Evolutionary conservation across 2,888 invertebrate species (phyloP), one percentile per base, ranked within the genome.

Genomic region (Campoplex capitator): DNA sequence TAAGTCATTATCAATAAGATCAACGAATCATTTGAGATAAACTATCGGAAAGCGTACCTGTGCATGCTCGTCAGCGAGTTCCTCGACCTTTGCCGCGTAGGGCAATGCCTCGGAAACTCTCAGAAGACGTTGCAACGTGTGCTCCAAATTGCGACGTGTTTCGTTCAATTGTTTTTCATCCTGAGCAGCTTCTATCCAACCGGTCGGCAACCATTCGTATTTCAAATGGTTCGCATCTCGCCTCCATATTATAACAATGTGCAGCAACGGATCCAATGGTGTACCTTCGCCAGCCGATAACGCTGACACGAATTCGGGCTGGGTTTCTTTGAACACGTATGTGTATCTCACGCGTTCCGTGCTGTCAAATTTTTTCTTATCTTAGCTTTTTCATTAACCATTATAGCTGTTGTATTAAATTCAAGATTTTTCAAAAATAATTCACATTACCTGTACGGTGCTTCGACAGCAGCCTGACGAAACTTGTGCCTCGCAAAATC

Each of bases 161-260:
- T 97, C 96, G 93, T 98, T 97, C 90, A 97, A 95, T 23, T 95
- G 95, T 91, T 95, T 95, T 73, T 96, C 95, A 35, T 94, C 94
- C 75, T 96, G 96, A 48, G 90, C 90, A 1, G 93, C 90, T 65
- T 93, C 91, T 3, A 93, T 78, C 97, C 97, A 97, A 58, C 96
- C 97, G 79, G 96, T 96, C 89, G 97, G 96, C 78, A 98, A 95
- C 98, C 99, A 99, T 94, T 98, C 98, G 94, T 98, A 99, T 92
- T 98, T 98, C 16, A 99, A 95, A 90, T 97, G 97, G n/a, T 97
- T 96, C 13, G 97, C 96, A 92, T 98, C 98, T 62, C 97, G 96
- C 1, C 99, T 96, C 98, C 99, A 99, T 88, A 99, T 96, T 70
- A 99, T 97, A 1, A 98, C 98, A 85, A 99, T 96, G 90, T 97